Percentiles rank a stretch among this genome's conserved stretches.
phyloP scores from a whole-genome alignment of 2,113 vertebrate genomes.

The Oreamnos americanus region DNA sequence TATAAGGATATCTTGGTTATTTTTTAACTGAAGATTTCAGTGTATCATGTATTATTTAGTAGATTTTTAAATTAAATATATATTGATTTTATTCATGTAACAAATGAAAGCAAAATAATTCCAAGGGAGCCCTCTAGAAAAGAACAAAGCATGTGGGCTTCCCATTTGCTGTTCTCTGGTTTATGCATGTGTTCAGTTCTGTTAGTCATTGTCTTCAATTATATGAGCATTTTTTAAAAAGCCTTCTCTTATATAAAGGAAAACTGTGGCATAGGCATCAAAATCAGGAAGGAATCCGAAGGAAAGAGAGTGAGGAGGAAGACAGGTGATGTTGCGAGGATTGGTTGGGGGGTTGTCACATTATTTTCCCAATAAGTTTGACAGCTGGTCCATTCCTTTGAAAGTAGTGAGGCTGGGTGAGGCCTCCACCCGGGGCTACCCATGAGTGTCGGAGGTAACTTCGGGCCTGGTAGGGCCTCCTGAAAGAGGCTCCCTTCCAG shows the following conservation, averaged over 20 bases:
- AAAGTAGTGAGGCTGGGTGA: background rate
- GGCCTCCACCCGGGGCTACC: background rate
- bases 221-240: background rate
- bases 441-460: background rate
- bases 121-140: background rate
- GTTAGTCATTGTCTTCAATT: background rate
- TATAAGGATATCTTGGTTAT: slow-evolving; percentile 62
- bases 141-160: background rate
- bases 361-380: slow-evolving; percentile 8
- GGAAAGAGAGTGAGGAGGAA: background rate
- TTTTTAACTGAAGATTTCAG: slow-evolving; percentile 45
- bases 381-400: background rate
- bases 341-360: background rate
- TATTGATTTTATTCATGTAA: background rate
- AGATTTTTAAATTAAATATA: background rate
- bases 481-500: background rate
- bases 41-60: background rate
- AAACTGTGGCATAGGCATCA: background rate
- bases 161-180: background rate
- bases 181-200: background rate
- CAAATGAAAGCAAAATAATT: background rate
- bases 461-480: background rate
- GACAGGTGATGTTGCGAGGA: background rate
- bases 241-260: background rate
- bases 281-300: background rate